phyloP scores from a whole-genome alignment of 1,140 invertebrate species.

The Liolophura sinensis region DNA sequence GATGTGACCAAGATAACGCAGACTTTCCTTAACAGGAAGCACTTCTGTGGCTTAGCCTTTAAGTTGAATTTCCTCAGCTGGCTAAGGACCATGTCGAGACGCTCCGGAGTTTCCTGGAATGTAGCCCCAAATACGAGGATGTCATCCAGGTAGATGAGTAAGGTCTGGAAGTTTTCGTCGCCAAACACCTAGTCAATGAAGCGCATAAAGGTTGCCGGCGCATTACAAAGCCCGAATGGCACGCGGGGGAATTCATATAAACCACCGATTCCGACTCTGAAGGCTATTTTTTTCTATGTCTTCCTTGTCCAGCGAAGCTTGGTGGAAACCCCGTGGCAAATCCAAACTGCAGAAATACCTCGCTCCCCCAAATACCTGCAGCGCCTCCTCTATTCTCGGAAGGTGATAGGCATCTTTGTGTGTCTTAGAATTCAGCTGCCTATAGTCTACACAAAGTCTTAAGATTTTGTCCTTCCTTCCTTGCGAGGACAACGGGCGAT shows the following conservation, averaged over 20 bases:
- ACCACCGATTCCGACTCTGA: conserved; percentile 37
- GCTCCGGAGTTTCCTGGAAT: conserved; percentile 27
- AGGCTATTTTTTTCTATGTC: conserved; percentile 40
- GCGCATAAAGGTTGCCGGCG: conserved; percentile 29
- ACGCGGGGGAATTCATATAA: conserved; percentile 17
- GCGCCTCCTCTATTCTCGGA: conserved; percentile 32
- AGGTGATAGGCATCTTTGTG: conserved; percentile 16
- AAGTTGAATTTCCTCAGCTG: background rate
- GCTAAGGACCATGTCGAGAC: conserved; percentile 7
- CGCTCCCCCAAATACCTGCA: conserved; percentile 48
- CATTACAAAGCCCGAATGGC: conserved; percentile 23
- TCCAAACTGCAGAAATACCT: conserved; percentile 47
- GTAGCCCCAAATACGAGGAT: conserved; percentile 17
- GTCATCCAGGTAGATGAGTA: conserved; percentile 12
- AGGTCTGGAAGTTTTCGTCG: conserved; percentile 15
- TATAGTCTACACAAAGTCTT: conserved; percentile 24
- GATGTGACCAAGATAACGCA: no score
- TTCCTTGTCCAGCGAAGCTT: no score
- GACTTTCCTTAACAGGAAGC: conserved; percentile 6
- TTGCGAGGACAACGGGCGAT: conserved; percentile 1
- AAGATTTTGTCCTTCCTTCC: conserved; percentile 19
- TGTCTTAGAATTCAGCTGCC: conserved; percentile 19
- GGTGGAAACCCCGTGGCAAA: conserved; percentile 41
- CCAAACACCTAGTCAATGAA: conserved; percentile 24
- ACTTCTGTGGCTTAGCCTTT: conserved; percentile 11